phyloP scores from a whole-genome alignment of 2,888 invertebrate genomes.

The Alitta virens region DNA sequence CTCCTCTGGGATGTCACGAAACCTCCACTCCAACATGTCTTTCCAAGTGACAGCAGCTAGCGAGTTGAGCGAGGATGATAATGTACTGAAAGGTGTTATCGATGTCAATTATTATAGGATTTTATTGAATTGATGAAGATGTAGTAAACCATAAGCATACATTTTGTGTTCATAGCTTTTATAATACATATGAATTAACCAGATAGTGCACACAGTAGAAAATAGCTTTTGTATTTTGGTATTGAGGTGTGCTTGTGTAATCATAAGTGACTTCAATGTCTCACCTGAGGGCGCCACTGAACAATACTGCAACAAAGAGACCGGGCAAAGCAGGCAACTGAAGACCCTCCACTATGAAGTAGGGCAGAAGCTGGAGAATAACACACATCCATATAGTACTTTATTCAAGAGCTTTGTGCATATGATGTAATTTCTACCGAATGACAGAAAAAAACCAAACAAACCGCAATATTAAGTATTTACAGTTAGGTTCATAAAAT shows the following conservation, averaged over 20 bases:
- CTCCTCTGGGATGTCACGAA: conserved; percentile 5
- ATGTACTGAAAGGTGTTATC: conserved; percentile 3
- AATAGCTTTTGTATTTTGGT: too few relatives aligned
- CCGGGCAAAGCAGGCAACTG: conserved; percentile 9
- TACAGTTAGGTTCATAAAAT: too few relatives aligned
- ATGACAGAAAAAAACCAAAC: too few relatives aligned
- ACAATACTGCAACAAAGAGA: conserved; percentile 21
- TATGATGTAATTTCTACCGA: not conserved
- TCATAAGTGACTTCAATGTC: not conserved
- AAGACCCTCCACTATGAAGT: conserved; percentile 16
- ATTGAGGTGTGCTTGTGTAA: too few relatives aligned
- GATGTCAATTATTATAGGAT: too few relatives aligned
- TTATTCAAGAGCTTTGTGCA: not conserved
- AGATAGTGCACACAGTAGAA: too few relatives aligned
- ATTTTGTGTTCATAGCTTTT: too few relatives aligned
- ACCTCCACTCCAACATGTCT: conserved; percentile 17
- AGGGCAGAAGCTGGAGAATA: conserved; percentile 19
- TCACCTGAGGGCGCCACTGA: conserved; percentile 21
- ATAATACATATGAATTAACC: too few relatives aligned
- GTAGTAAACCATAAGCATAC: too few relatives aligned
- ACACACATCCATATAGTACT: too few relatives aligned
- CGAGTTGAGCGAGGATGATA: conserved; percentile 13
- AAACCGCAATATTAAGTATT: too few relatives aligned
- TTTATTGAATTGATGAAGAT: too few relatives aligned
- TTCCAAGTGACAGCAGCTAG: conserved; percentile 20